These are phyloP conservation scores for Corydoras maculifer DNA, from an alignment of 2,113 vertebrate genomes.

Conservation along the genomic window DNA sequence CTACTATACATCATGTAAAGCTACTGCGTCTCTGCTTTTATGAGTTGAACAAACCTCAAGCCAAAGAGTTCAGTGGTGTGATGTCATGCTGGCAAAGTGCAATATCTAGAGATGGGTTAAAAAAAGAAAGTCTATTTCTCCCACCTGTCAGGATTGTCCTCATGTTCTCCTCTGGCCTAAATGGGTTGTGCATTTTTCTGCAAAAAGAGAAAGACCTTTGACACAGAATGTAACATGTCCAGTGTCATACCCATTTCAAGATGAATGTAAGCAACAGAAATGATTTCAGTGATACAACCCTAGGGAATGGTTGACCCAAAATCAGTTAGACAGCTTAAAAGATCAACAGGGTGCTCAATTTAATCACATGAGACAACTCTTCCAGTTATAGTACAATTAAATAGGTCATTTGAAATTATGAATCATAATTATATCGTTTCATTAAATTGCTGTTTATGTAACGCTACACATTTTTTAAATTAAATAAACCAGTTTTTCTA, in stretches of 20 bases:
- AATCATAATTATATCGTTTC: too few relatives aligned
- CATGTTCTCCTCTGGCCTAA: conserved; percentile 20
- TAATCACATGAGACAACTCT: neutral
- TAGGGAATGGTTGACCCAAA: neutral
- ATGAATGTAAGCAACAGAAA: conserved; percentile 31
- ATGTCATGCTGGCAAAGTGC: conserved; percentile 38
- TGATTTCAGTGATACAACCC: neutral
- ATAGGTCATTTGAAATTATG: too few relatives aligned
- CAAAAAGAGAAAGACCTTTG: conserved; percentile 38
- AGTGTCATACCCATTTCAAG: conserved; percentile 44
- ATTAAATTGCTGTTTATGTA: too few relatives aligned
- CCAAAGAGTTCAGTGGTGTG: conserved; percentile 41
- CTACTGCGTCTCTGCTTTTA: conserved; percentile 20
- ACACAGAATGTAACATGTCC: conserved; percentile 44
- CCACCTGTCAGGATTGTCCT: conserved; percentile 22
- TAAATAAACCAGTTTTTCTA: too few relatives aligned
- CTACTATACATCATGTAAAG: neutral
- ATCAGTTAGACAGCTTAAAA: conserved; percentile 40
- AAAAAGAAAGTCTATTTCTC: conserved; percentile 35
- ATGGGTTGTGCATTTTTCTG: conserved; percentile 41
- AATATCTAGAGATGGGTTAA: conserved; percentile 45
- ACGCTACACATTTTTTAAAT: too few relatives aligned
- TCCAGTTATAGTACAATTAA: too few relatives aligned
- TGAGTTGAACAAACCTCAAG: conserved; percentile 31
- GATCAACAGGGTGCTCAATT: neutral